These are phyloP conservation scores for Mythimna loreyi DNA, from an alignment of 2,888 invertebrate species.

Conservation along the genomic window DNA sequence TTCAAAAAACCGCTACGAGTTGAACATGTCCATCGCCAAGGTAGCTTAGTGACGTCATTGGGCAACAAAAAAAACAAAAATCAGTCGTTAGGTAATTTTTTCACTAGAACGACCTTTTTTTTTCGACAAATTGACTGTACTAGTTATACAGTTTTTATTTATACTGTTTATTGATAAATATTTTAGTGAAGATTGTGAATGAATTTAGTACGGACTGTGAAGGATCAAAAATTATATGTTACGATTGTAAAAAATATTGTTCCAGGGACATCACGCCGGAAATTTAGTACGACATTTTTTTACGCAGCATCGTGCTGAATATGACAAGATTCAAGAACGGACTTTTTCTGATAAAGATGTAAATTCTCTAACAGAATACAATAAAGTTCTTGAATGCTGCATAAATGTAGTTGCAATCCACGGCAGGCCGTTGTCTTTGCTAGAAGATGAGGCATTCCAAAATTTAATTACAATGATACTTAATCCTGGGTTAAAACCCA, in stretches of 20 bases:
- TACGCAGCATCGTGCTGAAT: conserved; percentile 10
- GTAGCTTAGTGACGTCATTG: too few species aligned
- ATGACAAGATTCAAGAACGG: conserved; percentile 7
- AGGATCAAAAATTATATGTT: not conserved
- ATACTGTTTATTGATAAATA: too few species aligned
- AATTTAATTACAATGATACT: conserved; percentile 11
- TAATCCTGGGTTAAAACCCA: conserved; percentile 1
- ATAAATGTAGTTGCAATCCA: conserved; percentile 14
- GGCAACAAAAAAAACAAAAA: too few species aligned
- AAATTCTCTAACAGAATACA: not conserved
- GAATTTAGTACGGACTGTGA: too few species aligned
- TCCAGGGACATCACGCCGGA: conserved; percentile 6
- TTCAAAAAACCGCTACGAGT: too few species aligned
- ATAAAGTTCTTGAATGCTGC: conserved; percentile 12
- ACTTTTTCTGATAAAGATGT: conserved; percentile 2
- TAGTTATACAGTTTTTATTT: too few species aligned
- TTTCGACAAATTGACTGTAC: too few species aligned
- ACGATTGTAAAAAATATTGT: not conserved
- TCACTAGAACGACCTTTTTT: too few species aligned
- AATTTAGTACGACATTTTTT: conserved; percentile 8
- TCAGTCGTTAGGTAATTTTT: too few species aligned
- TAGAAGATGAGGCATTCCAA: conserved; percentile 18
- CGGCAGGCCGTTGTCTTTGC: conserved; percentile 1
- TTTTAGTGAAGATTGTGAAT: too few species aligned
- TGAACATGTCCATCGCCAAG: too few species aligned